Evolutionary conservation across 2,113 vertebrate species (phyloP).

Genomic region (Cololabis saira): DNA sequence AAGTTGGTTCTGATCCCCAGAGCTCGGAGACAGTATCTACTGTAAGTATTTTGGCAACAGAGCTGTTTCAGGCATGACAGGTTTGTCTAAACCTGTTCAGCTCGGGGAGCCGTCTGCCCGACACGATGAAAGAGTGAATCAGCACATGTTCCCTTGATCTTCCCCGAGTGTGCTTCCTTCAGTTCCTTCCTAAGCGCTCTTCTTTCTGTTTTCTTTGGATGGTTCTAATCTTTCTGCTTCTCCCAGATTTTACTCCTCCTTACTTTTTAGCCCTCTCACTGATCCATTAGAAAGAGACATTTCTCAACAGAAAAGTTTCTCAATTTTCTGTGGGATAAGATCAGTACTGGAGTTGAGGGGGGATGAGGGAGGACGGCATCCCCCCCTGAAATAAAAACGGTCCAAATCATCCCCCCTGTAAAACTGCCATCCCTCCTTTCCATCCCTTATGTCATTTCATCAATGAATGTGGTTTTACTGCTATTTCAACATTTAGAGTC

Average conservation of each 20-base stretch:
- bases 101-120: conserved; percentile 36
- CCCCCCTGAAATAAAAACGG: too few species aligned
- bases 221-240: conserved; percentile 18
- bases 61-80: conserved; percentile 23
- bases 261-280: not conserved
- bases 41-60: conserved; percentile 54
- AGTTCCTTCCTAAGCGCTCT: conserved; percentile 8
- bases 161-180: conserved; percentile 8
- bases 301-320: too few species aligned
- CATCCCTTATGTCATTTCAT: too few species aligned
- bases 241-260: not conserved
- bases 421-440: too few species aligned
- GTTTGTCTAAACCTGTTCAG: conserved; percentile 56
- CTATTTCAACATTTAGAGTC: too few species aligned
- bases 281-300: not conserved
- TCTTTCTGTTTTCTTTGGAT: conserved; percentile 6
- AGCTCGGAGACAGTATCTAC: conserved; percentile 42
- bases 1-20: conserved; percentile 63
- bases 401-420: too few species aligned
- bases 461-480: too few species aligned
- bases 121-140: conserved; percentile 37
- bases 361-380: too few species aligned
- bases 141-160: conserved; percentile 31
- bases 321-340: too few species aligned
- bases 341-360: too few species aligned